Evolutionary conservation across 2,113 vertebrate species (phyloP), one percentile per base, ranked within the genome.

Genomic region (Eolophus roseicapilla): DNA sequence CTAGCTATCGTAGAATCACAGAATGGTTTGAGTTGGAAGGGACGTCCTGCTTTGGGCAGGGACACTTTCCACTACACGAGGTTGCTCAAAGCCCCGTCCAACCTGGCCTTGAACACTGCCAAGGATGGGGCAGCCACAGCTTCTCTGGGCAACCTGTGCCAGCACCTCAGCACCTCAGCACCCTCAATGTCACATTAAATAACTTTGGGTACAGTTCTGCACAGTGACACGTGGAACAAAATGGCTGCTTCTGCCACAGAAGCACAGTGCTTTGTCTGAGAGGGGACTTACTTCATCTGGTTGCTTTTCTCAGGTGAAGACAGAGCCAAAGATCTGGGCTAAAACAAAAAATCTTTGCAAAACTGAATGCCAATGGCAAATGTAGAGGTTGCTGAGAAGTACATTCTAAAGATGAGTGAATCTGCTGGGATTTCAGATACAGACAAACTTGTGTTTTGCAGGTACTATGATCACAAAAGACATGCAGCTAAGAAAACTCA

Each of bases 381-480:
- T 3, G 24, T n/a, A 65, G 81, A 62, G 57, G 10, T 15, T 31
- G 33, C 4, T 5, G 37, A 64, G 17, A 11, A 25, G 29, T 10
- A 6, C 4, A 2, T 55, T 60, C 28, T 73, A 35, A 17, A 37
- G 39, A 50, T 53, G 31, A 76, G 31, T 28, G 71, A 28, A 62
- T 10, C 31, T 92, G 50, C 44, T 63, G 50, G 41, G 43, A 69
- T 57, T 83, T 71, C 69, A 90, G 68, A 35, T 55, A 6, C 59
- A 80, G 78, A 28, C 81, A 3, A 64, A 31, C 73, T 35, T 47
- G 47, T 94, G 17, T 96, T 69, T 95, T 64, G 46, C 96, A 99
- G 99, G 95, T 99, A 99, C 96, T 99, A 99, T 3, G 99, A 99
- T 96, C 98, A 98, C 96, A 99, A 99, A 93, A 98, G 99, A 44